Base-by-base conservation (phyloP, 2,113 vertebrate genomes). In the Grus americana region DNA sequence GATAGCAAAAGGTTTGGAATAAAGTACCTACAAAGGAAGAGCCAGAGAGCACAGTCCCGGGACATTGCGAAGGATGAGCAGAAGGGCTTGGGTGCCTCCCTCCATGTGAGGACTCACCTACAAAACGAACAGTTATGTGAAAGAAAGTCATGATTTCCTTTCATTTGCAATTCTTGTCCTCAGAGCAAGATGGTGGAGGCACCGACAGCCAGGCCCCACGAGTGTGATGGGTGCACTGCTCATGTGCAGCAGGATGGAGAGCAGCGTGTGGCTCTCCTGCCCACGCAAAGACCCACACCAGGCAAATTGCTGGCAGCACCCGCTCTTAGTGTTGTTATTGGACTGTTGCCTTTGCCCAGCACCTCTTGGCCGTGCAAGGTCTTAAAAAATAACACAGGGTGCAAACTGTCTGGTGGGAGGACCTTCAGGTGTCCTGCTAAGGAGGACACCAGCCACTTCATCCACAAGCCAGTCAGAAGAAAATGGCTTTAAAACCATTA, bases 131-230 rank as follows among this genome's bases (percentile, higher is more conserved):
- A 3, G 18, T 61, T 47, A 27, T 0, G 0, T 9, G 42, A 62
- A 52, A 75, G 63, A 83, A 87, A 30, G 17, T 19, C 2, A 17
- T 15, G 2, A 23, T 75, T 92, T 68, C 38, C 55, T 79, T 26
- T 34, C 46, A 58, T 27, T 9, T 65, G 59, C 50, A n/a, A 3
- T 42, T 36, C n/a, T 34, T 52, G 61, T 23, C 66, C 1, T 17
- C 54, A 73, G 42, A 2, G 4, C 16, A 79, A 47, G 46, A 12
- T 18, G 40, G 30, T 62, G 49, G 59, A 79, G 44, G 59, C 55
- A 19, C 32, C 0, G 2, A 9, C 0, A 40, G 38, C 29, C 1
- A 3, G 3, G 30, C 40, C 38, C 11, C 1, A 2, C 0, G 2
- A 42, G 57, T 1, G 3, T 1, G 34, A 5, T 36, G 40, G 34